Evolutionary conservation across 2,888 invertebrate species (phyloP).

Genomic region (Agriopis marginaria): DNA sequence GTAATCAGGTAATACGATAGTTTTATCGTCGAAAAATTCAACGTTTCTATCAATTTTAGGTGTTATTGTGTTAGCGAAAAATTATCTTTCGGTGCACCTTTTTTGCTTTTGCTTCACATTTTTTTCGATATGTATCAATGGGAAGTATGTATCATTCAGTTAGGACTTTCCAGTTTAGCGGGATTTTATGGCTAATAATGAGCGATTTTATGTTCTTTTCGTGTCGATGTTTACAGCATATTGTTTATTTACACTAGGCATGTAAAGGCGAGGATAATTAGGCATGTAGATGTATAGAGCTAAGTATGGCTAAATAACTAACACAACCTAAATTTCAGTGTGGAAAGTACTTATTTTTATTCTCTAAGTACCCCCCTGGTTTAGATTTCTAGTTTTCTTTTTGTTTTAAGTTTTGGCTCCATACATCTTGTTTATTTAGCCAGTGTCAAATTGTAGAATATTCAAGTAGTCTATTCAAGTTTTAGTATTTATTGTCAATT

Average conservation of each 20-base stretch:
- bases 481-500: too few relatives aligned
- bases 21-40: slow-evolving; percentile 41
- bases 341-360: background rate
- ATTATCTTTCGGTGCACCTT: slow-evolving; percentile 43
- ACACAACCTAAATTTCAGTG: slow-evolving; percentile 3
- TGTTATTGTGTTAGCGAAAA: slow-evolving; percentile 43
- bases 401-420: too few relatives aligned
- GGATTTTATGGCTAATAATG: slow-evolving; percentile 66
- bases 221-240: slow-evolving; percentile 78
- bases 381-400: too few relatives aligned
- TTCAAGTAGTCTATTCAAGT: too few relatives aligned
- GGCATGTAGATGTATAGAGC: background rate
- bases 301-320: background rate
- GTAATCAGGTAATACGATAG: slow-evolving; percentile 63
- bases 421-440: too few relatives aligned
- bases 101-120: slow-evolving; percentile 47
- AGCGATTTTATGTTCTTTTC: slow-evolving; percentile 73
- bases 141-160: slow-evolving; percentile 20
- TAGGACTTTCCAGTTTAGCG: slow-evolving; percentile 47
- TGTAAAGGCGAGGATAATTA: slow-evolving; percentile 57
- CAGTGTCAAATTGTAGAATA: too few relatives aligned
- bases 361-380: too few relatives aligned
- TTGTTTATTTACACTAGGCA: slow-evolving; percentile 82
- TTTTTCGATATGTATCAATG: slow-evolving; percentile 46
- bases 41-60: slow-evolving; percentile 34